Conservation (phyloP, 2,888 invertebrate species). For the Allophyes oxyacanthae region DNA sequence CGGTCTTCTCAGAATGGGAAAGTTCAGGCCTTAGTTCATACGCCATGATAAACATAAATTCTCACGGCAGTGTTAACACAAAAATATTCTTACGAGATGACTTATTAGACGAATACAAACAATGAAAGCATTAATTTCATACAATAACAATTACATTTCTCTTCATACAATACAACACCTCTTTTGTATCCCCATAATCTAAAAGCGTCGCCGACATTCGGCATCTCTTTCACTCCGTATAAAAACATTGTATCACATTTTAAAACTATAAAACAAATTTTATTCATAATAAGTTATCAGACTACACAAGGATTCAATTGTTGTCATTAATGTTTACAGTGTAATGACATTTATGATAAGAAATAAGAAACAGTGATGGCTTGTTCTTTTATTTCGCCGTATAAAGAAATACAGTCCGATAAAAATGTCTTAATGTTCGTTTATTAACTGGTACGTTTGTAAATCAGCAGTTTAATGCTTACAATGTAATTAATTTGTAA, state of each 20-base stretch:
- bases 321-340: constrained; percentile 26
- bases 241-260: constrained; percentile 49
- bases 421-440: constrained; percentile 16
- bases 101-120: no score
- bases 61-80: no score
- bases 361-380: constrained; percentile 19
- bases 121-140: neutral
- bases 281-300: constrained; percentile 8
- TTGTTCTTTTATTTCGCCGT: constrained; percentile 14
- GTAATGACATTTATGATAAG: constrained; percentile 30
- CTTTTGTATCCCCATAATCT: constrained; percentile 3
- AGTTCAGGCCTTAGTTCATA: no score
- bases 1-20: no score
- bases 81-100: no score
- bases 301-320: constrained; percentile 37
- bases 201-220: constrained; percentile 1
- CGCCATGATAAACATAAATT: no score
- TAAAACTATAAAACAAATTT: constrained; percentile 24
- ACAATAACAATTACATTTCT: constrained; percentile 11
- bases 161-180: neutral
- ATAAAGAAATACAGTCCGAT: constrained; percentile 24
- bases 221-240: neutral
- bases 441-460: neutral
- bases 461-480: constrained; percentile 20
- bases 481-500: constrained; percentile 26